Evolutionary conservation across 2,797 vertebrate species (phyloP), one percentile per base, ranked within the genome.

Genomic region (Prionace glauca): DNA sequence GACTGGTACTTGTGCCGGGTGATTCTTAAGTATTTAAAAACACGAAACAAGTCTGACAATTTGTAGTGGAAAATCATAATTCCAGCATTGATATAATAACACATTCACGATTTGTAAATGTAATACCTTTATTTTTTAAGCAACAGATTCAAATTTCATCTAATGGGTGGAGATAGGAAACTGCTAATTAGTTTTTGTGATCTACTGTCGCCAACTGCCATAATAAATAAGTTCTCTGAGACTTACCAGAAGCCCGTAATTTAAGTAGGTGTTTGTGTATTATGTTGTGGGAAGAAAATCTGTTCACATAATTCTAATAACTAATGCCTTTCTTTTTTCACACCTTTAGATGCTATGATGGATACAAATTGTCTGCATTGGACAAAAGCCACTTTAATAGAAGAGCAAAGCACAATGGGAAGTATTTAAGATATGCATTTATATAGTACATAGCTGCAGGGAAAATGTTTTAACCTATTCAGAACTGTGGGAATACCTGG

Each of bases 21-120:
- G 93, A 56, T 74, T 94, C 67, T 77, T 98, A 98, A 97, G 98
- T 98, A 98, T 98, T 97, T 98, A 97, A 97, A 98, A 98, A 98
- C 98, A 98, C 98, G 98, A 98, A 98, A 98, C 98, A 98, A 98
- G 98, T 98, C 97, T 97, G 98, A 98, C 98, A 98, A 99, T 98
- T 99, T 99, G 98, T 98, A 98, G 97, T 97, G 97, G 98, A 98
- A 98, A 98, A 98, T 99, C 98, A 99, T 99, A 99, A 99, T 98
- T 99, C 98, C 98, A 98, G 98, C 98, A 97, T 97, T 98, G 97
- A 97, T 97, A 98, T 97, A 97, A 97, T 98, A 98, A 98, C 98
- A 98, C 97, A 98, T 98, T 98, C 97, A 98, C 98, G 98, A 98
- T 99, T 99, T 99, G 98, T 98, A 98, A 97, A 97, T 97, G 98